These are phyloP conservation scores for Ivindomyrus marchei DNA, from an alignment of 2,113 vertebrate genomes.

Conservation along the genomic window DNA sequence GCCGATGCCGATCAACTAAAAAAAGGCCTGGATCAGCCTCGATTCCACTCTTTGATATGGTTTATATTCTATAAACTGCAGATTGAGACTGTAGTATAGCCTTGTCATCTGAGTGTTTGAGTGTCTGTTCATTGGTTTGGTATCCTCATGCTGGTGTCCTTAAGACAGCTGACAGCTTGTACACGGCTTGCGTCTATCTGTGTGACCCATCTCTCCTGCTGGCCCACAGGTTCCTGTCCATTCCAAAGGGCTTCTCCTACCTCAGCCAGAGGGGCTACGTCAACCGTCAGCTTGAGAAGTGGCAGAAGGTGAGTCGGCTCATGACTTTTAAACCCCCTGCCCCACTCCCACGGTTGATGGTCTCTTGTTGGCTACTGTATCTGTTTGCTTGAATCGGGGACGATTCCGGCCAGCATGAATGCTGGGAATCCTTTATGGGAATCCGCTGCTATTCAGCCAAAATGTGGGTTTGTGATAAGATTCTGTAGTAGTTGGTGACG, in stretches of 20 bases:
- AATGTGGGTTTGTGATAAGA: background rate
- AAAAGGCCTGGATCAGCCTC: background rate
- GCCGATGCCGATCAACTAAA: background rate
- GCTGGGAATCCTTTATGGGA: background rate
- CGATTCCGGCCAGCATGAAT: background rate
- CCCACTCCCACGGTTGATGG: background rate
- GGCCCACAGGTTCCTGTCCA: conserved; percentile 84
- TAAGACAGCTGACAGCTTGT: background rate
- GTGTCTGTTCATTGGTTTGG: background rate
- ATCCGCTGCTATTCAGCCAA: background rate
- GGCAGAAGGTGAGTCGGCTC: conserved; percentile 81
- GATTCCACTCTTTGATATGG: background rate
- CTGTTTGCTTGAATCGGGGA: background rate
- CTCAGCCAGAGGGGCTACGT: conserved; percentile 95
- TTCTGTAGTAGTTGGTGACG: background rate
- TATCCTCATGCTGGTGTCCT: background rate
- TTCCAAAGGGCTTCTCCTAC: conserved; percentile 97
- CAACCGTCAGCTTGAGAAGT: conserved; percentile 93
- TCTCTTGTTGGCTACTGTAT: background rate
- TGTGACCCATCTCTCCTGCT: conserved; percentile 8
- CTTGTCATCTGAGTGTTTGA: background rate
- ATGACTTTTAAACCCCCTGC: background rate
- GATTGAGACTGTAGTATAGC: background rate
- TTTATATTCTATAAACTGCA: background rate
- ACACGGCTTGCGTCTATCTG: background rate